These are phyloP conservation scores for Oncorhynchus mykiss DNA, from an alignment of 2,113 vertebrate genomes.

Conservation along the genomic window DNA sequence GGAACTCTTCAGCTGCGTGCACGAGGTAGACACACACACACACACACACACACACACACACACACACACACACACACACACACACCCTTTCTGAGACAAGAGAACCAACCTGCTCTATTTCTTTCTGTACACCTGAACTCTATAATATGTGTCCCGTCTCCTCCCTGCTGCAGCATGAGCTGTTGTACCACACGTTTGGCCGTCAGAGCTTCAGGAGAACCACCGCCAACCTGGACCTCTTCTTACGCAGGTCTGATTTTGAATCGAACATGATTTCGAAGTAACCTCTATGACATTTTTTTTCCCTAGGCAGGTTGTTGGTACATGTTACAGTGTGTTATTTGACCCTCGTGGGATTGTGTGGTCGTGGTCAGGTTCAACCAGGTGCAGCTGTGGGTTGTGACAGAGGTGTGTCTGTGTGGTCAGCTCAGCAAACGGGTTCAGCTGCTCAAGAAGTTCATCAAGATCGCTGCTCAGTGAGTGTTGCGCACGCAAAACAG, in stretches of 20 bases:
- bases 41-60: not conserved
- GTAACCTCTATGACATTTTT: too few relatives aligned
- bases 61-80: not conserved
- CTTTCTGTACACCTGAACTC: not conserved
- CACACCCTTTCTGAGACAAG: not conserved
- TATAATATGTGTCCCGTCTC: not conserved
- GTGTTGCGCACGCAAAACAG: slow-evolving; percentile 32
- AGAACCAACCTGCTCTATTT: not conserved
- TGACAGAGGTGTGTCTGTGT: slow-evolving; percentile 94
- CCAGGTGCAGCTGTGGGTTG: slow-evolving; percentile 98
- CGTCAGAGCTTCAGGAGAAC: slow-evolving; percentile 92
- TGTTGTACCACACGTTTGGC: slow-evolving; percentile 96
- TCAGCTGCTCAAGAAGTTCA: slow-evolving; percentile 97
- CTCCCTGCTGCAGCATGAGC: slow-evolving; percentile 79
- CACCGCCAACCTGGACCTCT: slow-evolving; percentile 94
- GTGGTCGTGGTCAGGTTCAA: slow-evolving; percentile 75
- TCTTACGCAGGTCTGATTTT: slow-evolving; percentile 77
- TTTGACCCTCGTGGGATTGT: too few relatives aligned
- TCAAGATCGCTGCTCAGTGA: slow-evolving; percentile 99
- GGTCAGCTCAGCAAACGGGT: slow-evolving; percentile 94
- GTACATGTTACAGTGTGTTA: too few relatives aligned
- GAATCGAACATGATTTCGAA: too few relatives aligned
- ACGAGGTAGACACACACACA: slow-evolving; percentile 79
- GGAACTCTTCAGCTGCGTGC: slow-evolving; percentile 98
- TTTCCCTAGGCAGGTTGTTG: too few relatives aligned